Evolutionary conservation across 2,797 vertebrate species (phyloP).

Genomic region (Propithecus deckenii): DNA sequence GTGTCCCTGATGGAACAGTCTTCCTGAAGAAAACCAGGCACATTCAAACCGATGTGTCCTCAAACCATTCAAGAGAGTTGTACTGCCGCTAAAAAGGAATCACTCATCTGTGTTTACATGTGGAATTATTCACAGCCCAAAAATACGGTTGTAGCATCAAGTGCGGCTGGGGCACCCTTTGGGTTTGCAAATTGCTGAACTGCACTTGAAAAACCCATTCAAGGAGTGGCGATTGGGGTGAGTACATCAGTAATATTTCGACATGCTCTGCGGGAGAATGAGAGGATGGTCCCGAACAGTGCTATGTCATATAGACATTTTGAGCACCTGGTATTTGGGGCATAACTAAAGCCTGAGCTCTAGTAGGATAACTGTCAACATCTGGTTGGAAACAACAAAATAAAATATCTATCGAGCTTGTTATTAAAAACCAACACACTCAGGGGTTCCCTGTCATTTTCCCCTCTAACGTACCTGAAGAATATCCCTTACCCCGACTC

Average conservation of each 20-base stretch:
- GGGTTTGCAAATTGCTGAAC: not conserved
- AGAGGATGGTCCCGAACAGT: not conserved
- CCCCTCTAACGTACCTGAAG: not conserved
- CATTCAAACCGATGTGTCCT: not conserved
- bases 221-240: not conserved
- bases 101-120: not conserved
- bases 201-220: not conserved
- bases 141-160: not conserved
- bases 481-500: not conserved
- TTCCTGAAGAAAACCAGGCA: not conserved
- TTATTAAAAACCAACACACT: not conserved
- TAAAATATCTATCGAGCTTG: not conserved
- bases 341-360: not conserved
- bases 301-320: not conserved
- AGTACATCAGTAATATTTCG: not conserved
- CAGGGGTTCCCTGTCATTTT: not conserved
- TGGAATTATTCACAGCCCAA: constrained; percentile 4
- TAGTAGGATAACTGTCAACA: not conserved
- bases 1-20: not conserved
- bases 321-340: not conserved
- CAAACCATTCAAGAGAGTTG: not conserved
- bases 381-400: not conserved
- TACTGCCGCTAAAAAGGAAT: not conserved
- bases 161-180: not conserved
- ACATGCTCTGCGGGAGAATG: not conserved